Evolutionary conservation across 2,113 vertebrate species (phyloP), one percentile per base, ranked within the genome.

Genomic region (Bungarus multicinctus): DNA sequence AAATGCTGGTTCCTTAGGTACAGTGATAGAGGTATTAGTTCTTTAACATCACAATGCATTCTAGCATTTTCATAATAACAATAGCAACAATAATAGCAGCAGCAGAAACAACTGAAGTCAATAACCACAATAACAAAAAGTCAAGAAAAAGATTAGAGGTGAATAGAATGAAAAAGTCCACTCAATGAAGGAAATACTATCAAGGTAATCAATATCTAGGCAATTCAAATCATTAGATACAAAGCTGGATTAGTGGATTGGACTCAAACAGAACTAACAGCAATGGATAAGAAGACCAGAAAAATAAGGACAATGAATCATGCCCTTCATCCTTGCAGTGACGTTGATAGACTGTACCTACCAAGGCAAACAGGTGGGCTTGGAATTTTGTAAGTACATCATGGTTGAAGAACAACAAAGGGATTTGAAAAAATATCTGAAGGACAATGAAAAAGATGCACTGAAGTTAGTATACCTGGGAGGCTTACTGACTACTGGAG

Each of bases 1-100:
- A 39, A 93, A 47, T 89, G n/a, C 45, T 18, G 43, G 91, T 91
- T 95, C 89, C 93, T 50, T n/a, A 53, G 10, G 30, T 64, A 47
- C 64, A 91, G 55, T 90, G 87, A 18, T 6, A 89, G 93, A 93
- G 88, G 91, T 30, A 89, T n/a, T 86, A 27, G 0, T 9, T 30
- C 94, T 91, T 93, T 58, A 54, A 94, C 54, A 89, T n/a, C 53
- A 4, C 39, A 3, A 89, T 1, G 0, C 45, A 52, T 89, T 53
- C 22, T 47, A 87, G 0, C 43, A 90, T 53, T 64, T 89, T 89
- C 54, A 25, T 10, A 58, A 58, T 3, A 58, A 58, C 5, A 57
- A 57, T 2, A 57, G 23, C 2, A 57, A 7, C 6, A 57, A 23
- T 5, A 57, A 2, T 8, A 57, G 6, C 22, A 57, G 2, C 22